A percentile compares a stretch with the other conserved stretches of the same genome.
Conservation (phyloP, 2,797 vertebrate genomes). For the Acrossocheilus fasciatus region DNA sequence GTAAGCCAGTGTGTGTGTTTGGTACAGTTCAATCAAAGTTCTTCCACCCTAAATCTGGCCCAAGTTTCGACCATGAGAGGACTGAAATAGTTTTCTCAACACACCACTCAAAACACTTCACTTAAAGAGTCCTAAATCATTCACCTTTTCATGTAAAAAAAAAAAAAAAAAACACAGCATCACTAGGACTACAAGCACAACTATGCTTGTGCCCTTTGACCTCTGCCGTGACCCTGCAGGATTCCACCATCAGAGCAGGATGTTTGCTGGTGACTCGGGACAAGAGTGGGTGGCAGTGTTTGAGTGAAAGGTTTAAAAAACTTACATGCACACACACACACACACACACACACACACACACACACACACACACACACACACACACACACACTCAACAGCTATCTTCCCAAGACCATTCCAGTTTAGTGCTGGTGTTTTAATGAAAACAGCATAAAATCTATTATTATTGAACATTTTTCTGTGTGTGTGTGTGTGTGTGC, state of each 20-base stretch:
- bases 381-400: not conserved
- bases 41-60: not conserved
- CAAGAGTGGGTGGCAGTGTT: slow-evolving; percentile 5
- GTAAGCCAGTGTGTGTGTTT: slow-evolving; percentile 35
- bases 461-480: not conserved
- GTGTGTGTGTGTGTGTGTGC: slow-evolving; percentile 18
- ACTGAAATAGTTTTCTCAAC: slow-evolving; percentile 11
- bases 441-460: not conserved
- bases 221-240: slow-evolving; percentile 52
- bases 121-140: not conserved
- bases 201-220: slow-evolving; percentile 52
- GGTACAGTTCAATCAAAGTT: slow-evolving; percentile 30
- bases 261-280: slow-evolving; percentile 55
- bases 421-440: not conserved
- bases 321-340: not conserved
- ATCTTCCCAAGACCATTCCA: not conserved
- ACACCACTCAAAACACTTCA: not conserved
- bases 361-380: too few relatives aligned
- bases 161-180: not conserved
- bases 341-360: too few relatives aligned
- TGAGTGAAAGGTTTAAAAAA: not conserved
- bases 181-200: slow-evolving; percentile 35
- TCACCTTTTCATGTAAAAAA: slow-evolving; percentile 2
- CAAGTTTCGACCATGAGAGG: not conserved
- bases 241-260: slow-evolving; percentile 61